Evolutionary conservation across 2,113 vertebrate genomes (phyloP), one percentile per base, ranked within the genome.

Genomic region (Myxocyprinus asiaticus): DNA sequence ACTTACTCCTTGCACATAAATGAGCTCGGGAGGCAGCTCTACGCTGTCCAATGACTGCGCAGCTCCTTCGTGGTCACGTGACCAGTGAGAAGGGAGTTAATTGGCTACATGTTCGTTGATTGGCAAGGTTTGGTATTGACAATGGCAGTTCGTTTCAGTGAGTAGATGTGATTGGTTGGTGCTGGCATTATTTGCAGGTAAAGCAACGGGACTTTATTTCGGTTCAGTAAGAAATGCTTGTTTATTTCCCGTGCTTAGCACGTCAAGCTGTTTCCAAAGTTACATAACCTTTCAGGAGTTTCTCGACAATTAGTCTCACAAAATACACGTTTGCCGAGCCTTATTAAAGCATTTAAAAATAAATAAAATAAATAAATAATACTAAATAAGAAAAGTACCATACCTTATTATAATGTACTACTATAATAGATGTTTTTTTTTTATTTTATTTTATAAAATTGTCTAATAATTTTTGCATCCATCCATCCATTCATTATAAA

Each of bases 1-100:
- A 95, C 95, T 95, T 94, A 96, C 93, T 94, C 92, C 94, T 90
- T 87, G 89, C 94, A 95, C 95, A 96, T 95, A 95, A 94, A 95
- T 95, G 93, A 92, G 94, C 93, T 93, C 94, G 88, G 94, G 94
- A 95, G 94, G 95, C 94, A 92, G 92, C 88, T 90, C 92, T 84
- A 85, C 88, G 84, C 72, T 86, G 86, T 82, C 96, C 96, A 98
- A 96, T 97, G 88, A 85, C 89, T 87, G 90, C 70, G 50, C 87
- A 56, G 90, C 90, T 88, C 86, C 85, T 87, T 85, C 43, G 78
- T 48, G 11, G 87, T 89, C 96, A 97, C 93, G 92, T 95, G 95
- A 95, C 90, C 64, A 59, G 69, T 68, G 81, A 65, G 88, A 82
- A 82, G 77, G 82, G 64, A 56, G 82, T 81, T 91, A 88, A 96